Conservation (phyloP, 2,888 invertebrate species). For the Mantis religiosa region DNA sequence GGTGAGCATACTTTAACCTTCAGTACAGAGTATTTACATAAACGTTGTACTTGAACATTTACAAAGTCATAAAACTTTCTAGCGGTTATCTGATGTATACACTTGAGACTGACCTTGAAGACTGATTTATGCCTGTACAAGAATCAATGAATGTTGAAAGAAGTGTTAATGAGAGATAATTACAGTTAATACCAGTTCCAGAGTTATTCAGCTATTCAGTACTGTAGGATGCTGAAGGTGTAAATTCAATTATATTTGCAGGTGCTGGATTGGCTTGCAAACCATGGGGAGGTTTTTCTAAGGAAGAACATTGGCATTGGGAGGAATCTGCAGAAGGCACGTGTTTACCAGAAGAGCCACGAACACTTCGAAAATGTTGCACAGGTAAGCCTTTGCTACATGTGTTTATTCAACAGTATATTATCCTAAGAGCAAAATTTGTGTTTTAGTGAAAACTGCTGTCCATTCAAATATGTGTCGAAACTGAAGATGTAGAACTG, state of each 20-base stretch:
- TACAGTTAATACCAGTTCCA: not conserved
- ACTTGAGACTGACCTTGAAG: not conserved
- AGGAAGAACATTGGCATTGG: conserved; percentile 97
- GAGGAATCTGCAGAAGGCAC: conserved; percentile 88
- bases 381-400: conserved; percentile 58
- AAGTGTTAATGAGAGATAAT: not conserved
- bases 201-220: not conserved
- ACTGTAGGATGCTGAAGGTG: not conserved
- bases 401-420: too few species aligned
- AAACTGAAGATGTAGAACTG: too few species aligned
- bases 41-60: too few species aligned
- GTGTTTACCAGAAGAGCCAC: conserved; percentile 95
- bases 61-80: not conserved
- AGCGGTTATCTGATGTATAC: not conserved
- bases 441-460: too few species aligned
- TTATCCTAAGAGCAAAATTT: too few species aligned
- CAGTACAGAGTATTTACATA: too few species aligned
- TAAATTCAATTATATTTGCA: conserved; percentile 40
- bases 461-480: too few species aligned
- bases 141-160: not conserved
- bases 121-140: not conserved
- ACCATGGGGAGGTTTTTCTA: conserved; percentile 95
- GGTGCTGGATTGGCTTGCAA: conserved; percentile 95
- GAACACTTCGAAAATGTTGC: conserved; percentile 98
- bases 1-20: too few species aligned